phyloP scores from a whole-genome alignment of 2,113 vertebrate species.

The Cheirogaleus medius region DNA sequence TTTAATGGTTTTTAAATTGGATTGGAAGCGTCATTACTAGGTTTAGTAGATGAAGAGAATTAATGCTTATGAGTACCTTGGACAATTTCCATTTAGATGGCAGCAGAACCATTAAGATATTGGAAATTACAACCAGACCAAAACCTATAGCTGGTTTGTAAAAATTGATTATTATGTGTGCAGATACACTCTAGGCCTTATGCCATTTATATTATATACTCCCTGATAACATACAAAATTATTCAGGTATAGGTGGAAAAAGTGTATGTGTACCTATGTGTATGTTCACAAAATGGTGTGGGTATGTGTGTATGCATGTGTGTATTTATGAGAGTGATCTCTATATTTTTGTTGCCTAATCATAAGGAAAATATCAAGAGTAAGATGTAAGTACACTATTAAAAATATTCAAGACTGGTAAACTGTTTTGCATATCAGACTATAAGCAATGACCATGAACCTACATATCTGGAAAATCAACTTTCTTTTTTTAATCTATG shows the following conservation, averaged over 20 bases:
- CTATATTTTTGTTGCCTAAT: neutral
- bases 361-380: neutral
- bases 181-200: neutral
- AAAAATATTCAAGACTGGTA: neutral
- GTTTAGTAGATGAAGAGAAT: conserved; percentile 17
- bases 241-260: neutral
- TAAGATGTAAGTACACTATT: neutral
- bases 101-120: neutral
- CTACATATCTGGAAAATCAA: neutral
- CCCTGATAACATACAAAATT: neutral
- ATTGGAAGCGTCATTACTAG: conserved; percentile 60
- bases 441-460: neutral
- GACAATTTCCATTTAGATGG: neutral
- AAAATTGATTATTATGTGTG: neutral
- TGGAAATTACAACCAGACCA: neutral
- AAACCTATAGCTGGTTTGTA: neutral
- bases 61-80: neutral
- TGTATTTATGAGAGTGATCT: neutral
- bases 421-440: neutral
- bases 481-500: neutral
- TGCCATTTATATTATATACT: neutral
- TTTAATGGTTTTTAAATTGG: conserved; percentile 77
- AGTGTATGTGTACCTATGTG: rapidly evolving
- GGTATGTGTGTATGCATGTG: neutral
- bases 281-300: neutral